These are phyloP conservation scores for Muscidifurax raptorellus DNA, from an alignment of 1,140 invertebrate species.

Conservation along the genomic window DNA sequence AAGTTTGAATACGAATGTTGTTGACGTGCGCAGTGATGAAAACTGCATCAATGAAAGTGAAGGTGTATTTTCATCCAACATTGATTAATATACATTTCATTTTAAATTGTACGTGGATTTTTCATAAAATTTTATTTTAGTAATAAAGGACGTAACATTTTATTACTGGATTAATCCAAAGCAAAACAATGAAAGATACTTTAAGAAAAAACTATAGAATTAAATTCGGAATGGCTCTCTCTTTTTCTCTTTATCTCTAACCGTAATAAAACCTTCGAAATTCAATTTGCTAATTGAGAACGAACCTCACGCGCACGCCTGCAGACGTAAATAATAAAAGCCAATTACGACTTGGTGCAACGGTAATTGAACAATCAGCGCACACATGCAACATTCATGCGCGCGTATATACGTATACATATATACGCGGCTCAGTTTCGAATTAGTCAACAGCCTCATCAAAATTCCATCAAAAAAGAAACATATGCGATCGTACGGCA, in stretches of 20 bases:
- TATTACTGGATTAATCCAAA: too few relatives aligned
- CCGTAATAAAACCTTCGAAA: neutral
- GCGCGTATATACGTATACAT: neutral
- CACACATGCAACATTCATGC: neutral
- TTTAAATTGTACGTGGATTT: too few relatives aligned
- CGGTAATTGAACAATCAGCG: neutral
- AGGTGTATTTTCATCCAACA: neutral
- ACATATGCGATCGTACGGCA: neutral
- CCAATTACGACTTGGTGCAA: neutral
- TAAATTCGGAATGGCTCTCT: too few relatives aligned
- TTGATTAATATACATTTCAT: too few relatives aligned
- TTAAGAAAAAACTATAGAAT: too few relatives aligned
- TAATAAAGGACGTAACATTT: too few relatives aligned
- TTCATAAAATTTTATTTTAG: too few relatives aligned
- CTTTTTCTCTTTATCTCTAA: too few relatives aligned
- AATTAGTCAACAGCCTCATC: neutral
- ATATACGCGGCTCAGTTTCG: neutral
- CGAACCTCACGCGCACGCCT: too few relatives aligned
- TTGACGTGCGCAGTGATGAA: neutral
- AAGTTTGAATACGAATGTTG: neutral
- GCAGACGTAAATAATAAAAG: neutral
- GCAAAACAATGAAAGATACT: too few relatives aligned
- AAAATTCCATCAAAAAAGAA: slow-evolving; percentile 1
- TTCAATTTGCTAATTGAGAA: neutral
- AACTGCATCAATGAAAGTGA: neutral